These are phyloP conservation scores for Hedychridium roseum DNA, from an alignment of 2,888 invertebrate genomes.

Conservation along the genomic window DNA sequence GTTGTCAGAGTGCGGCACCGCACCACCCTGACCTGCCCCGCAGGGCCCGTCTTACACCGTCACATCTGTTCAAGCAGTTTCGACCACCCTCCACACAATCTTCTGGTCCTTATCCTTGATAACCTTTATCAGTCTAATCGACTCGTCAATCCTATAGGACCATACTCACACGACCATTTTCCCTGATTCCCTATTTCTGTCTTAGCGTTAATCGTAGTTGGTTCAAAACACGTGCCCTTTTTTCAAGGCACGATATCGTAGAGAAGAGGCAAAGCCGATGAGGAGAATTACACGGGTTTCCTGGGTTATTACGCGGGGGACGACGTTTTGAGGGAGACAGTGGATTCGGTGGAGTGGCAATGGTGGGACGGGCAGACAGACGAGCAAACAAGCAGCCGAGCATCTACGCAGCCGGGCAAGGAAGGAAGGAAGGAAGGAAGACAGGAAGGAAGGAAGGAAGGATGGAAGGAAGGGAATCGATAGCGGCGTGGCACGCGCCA, in stretches of 20 bases:
- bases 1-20: slow-evolving; percentile 12
- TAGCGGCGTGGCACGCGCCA: slow-evolving; percentile 42
- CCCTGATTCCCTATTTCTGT: too few species aligned
- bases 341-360: too few species aligned
- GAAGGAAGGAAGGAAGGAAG: neutral
- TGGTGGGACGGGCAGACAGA: neutral
- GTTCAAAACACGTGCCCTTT: too few species aligned
- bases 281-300: too few species aligned
- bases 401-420: slow-evolving; percentile 4
- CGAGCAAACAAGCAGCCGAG: neutral
- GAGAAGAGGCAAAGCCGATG: too few species aligned
- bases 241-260: too few species aligned
- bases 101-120: slow-evolving; percentile 23
- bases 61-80: neutral
- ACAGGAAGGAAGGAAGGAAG: slow-evolving; percentile 9
- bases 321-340: too few species aligned
- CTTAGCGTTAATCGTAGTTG: too few species aligned
- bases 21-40: slow-evolving; percentile 14
- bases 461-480: slow-evolving; percentile 32
- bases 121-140: too few species aligned
- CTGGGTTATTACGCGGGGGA: too few species aligned
- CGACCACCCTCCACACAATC: neutral
- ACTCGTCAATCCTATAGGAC: too few species aligned
- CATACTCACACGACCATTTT: too few species aligned
- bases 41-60: slow-evolving; percentile 14